A percentile compares a stretch with the other conserved stretches of the same genome.
Evolutionary conservation across 2,888 invertebrate genomes (phyloP).

Genomic region (Odontothrips loti): DNA sequence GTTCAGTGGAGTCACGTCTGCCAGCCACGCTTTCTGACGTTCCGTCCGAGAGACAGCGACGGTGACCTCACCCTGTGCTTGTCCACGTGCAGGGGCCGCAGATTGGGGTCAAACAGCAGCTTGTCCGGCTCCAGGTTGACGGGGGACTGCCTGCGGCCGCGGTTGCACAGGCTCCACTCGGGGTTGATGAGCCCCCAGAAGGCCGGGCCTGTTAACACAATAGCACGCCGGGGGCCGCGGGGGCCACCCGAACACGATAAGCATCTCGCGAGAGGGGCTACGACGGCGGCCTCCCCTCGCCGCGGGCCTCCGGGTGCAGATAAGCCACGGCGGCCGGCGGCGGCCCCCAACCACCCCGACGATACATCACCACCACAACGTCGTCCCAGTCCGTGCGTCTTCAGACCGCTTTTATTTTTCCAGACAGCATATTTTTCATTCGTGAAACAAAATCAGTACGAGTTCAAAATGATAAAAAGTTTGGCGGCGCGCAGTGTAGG

Average conservation of each 20-base stretch:
- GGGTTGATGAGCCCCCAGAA: constrained; percentile 98
- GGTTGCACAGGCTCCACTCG: constrained; percentile 96
- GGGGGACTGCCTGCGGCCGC: constrained; percentile 94
- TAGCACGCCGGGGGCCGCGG: too few relatives aligned
- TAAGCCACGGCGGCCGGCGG: background rate
- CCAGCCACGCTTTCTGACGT: too few relatives aligned
- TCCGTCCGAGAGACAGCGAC: too few relatives aligned
- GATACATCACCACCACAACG: background rate
- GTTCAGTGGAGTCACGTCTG: background rate
- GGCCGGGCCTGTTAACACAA: constrained; percentile 71
- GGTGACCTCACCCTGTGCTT: constrained; percentile 88
- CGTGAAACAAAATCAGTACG: too few relatives aligned
- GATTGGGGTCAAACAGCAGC: constrained; percentile 92
- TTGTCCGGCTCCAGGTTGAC: constrained; percentile 94
- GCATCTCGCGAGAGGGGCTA: background rate
- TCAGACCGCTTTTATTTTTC: too few relatives aligned
- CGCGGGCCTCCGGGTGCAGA: background rate
- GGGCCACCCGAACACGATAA: too few relatives aligned
- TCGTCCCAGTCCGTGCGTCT: too few relatives aligned
- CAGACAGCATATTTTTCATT: too few relatives aligned
- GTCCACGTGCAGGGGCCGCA: constrained; percentile 86
- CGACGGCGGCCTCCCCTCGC: background rate
- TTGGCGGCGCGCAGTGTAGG: too few relatives aligned
- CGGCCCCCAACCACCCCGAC: background rate
- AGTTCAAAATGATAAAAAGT: too few relatives aligned